phyloP scores from a whole-genome alignment of 2,797 vertebrate species.

The Gymnoscopelus microlampas region DNA sequence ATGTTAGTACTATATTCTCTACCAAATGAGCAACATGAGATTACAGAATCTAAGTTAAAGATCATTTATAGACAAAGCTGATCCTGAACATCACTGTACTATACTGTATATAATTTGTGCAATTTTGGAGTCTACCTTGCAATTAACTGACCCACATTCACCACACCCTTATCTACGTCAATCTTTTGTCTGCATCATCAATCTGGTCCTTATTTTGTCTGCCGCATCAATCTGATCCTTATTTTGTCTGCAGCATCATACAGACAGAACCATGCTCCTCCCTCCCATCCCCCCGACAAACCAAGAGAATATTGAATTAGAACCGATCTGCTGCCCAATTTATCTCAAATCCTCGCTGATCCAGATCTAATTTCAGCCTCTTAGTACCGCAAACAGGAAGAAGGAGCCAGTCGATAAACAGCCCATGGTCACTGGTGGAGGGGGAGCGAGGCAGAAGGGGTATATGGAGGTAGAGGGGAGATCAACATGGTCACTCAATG shows the following conservation, averaged over 20 bases:
- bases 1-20: background rate
- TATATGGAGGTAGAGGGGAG: background rate
- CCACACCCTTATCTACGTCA: slow-evolving; percentile 16
- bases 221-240: slow-evolving; percentile 16
- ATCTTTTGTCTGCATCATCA: slow-evolving; percentile 33
- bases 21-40: background rate
- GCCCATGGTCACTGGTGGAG: slow-evolving; percentile 19
- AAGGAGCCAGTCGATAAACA: slow-evolving; percentile 73
- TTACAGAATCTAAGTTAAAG: background rate
- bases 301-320: slow-evolving; percentile 68
- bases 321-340: slow-evolving; percentile 75
- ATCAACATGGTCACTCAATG: too few species aligned
- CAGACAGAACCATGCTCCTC: slow-evolving; percentile 26
- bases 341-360: slow-evolving; percentile 75
- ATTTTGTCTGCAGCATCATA: slow-evolving; percentile 27
- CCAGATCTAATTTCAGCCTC: slow-evolving; percentile 81
- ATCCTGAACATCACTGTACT: background rate
- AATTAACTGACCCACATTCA: slow-evolving; percentile 27
- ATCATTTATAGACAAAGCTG: background rate
- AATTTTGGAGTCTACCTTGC: background rate
- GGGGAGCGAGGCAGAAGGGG: background rate
- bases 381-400: slow-evolving; percentile 79
- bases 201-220: slow-evolving; percentile 43
- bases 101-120: slow-evolving; percentile 4
- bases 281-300: slow-evolving; percentile 42